Percentiles rank a stretch among this genome's conserved stretches.
phyloP scores from a whole-genome alignment of 2,113 vertebrate species.

The Mus spicilegus region DNA sequence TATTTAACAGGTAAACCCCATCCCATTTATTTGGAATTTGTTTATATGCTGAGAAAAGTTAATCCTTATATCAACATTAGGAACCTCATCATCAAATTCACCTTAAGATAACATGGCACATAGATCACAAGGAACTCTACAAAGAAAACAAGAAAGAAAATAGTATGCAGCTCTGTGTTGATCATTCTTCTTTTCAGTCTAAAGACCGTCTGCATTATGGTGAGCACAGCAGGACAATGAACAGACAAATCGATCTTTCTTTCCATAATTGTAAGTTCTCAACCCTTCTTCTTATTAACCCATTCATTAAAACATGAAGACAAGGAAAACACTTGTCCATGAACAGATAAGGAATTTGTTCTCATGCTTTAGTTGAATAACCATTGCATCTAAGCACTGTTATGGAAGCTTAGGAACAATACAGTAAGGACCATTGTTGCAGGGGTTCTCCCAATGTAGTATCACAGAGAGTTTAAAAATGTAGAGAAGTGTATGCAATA shows the following conservation, averaged over 20 bases:
- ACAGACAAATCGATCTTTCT: background rate
- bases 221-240: background rate
- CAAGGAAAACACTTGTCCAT: background rate
- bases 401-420: background rate
- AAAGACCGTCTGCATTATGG: background rate
- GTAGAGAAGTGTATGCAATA: background rate
- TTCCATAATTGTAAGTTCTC: background rate
- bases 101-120: background rate
- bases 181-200: background rate
- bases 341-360: background rate
- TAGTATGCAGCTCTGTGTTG: background rate
- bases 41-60: background rate
- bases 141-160: background rate
- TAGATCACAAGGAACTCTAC: background rate
- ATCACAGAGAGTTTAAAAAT: background rate
- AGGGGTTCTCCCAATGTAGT: background rate
- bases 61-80: conserved; percentile 14
- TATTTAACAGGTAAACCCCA: background rate
- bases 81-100: background rate
- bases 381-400: background rate
- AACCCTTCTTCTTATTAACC: background rate
- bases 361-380: background rate
- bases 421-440: background rate
- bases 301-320: background rate
- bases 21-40: background rate